phyloP scores from a whole-genome alignment of 2,888 invertebrate genomes.

The Dilophus febrilis region DNA sequence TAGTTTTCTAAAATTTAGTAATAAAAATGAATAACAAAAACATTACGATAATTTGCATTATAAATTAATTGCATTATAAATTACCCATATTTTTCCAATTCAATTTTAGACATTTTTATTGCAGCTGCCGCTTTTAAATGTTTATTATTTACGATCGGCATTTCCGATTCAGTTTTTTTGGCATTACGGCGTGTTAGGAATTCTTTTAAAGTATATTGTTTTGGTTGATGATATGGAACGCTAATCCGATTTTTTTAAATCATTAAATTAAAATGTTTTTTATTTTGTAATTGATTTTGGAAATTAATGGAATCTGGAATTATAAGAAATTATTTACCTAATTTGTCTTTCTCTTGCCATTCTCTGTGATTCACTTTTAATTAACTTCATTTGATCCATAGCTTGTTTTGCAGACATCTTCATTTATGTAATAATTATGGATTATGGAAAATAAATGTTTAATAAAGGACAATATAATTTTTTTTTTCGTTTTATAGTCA shows the following conservation, averaged over 20 bases:
- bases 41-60: neutral
- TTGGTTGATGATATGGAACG: constrained; percentile 76
- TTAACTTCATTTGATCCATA: constrained; percentile 51
- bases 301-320: too few species aligned
- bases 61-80: constrained; percentile 17
- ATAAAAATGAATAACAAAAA: neutral
- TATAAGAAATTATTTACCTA: constrained; percentile 11
- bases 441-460: too few species aligned
- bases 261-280: neutral
- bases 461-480: too few species aligned
- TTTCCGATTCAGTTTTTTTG: constrained; percentile 1
- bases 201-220: constrained; percentile 59
- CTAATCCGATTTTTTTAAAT: too few species aligned
- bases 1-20: constrained; percentile 34
- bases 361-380: constrained; percentile 71
- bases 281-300: too few species aligned
- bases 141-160: constrained; percentile 9
- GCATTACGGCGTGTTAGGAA: constrained; percentile 42
- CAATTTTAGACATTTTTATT: constrained; percentile 50
- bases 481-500: neutral
- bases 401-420: constrained; percentile 51
- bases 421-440: constrained; percentile 4
- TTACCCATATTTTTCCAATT: constrained; percentile 48
- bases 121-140: constrained; percentile 29
- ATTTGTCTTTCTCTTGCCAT: constrained; percentile 58